Evolutionary conservation across 2,797 vertebrate species (phyloP).

Genomic region (Lateolabrax maculatus): DNA sequence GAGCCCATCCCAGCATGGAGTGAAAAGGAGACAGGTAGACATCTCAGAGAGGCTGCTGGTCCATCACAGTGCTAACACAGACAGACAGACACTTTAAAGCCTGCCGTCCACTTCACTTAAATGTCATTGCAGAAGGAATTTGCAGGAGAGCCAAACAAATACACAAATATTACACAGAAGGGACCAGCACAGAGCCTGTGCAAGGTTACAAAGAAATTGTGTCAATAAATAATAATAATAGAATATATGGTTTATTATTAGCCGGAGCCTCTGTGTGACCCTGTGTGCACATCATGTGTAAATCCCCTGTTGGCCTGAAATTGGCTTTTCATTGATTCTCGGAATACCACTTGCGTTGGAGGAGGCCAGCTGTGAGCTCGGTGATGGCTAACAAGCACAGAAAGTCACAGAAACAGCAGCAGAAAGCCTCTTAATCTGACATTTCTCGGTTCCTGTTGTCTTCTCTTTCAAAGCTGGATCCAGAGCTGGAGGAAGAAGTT

Average conservation of each 20-base stretch:
- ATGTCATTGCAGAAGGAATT: background rate
- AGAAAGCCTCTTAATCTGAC: slow-evolving; percentile 29
- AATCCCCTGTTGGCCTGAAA: slow-evolving; percentile 5
- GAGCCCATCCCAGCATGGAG: background rate
- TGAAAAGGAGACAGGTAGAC: slow-evolving; percentile 2
- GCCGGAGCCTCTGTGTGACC: background rate
- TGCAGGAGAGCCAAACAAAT: background rate
- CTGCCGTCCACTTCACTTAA: background rate
- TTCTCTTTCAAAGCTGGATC: background rate
- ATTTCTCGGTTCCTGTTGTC: slow-evolving; percentile 24
- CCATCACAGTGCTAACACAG: slow-evolving; percentile 24
- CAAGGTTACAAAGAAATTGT: background rate
- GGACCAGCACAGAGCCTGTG: background rate
- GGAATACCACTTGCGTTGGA: background rate
- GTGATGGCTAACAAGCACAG: slow-evolving; percentile 25
- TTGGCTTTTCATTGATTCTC: slow-evolving; percentile 22
- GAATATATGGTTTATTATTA: background rate
- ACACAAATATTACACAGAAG: background rate
- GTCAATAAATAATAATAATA: background rate
- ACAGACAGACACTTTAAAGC: slow-evolving; percentile 21
- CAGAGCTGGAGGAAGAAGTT: background rate
- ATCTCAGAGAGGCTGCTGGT: slow-evolving; percentile 8
- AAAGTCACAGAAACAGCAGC: slow-evolving; percentile 22
- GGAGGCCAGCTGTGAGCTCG: slow-evolving; percentile 21
- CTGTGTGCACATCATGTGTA: slow-evolving; percentile 4